Evolutionary conservation across 1,140 invertebrate species (phyloP).

Genomic region (Araneus ventricosus): DNA sequence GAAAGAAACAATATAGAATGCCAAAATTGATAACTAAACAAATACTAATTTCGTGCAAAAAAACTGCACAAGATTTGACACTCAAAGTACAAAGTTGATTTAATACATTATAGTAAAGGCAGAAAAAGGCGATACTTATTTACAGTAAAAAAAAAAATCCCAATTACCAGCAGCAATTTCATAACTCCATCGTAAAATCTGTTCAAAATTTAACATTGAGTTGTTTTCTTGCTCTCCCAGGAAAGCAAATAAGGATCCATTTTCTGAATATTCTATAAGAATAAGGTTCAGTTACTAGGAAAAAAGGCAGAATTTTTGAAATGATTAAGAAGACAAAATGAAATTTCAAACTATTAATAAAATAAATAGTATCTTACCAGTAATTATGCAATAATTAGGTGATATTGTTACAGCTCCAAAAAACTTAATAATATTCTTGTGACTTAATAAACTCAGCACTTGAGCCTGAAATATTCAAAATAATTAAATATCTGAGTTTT

Average conservation of each 20-base stretch:
- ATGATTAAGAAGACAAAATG: not conserved
- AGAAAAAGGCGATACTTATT: no score
- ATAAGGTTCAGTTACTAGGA: no score
- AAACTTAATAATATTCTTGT: constrained; percentile 81
- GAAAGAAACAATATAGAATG: no score
- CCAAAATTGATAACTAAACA: no score
- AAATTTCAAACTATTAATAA: not conserved
- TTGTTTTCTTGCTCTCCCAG: constrained; percentile 78
- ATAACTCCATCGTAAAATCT: constrained; percentile 80
- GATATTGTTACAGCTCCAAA: constrained; percentile 81
- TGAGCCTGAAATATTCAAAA: constrained; percentile 79
- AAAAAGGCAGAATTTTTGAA: not conserved
- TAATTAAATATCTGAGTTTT: not conserved
- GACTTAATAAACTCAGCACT: constrained; percentile 80
- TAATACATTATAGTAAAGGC: no score
- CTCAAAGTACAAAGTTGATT: no score
- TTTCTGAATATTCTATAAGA: constrained; percentile 80
- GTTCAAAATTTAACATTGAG: constrained; percentile 79
- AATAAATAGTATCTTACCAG: constrained; percentile 77
- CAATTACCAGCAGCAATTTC: constrained; percentile 80
- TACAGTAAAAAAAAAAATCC: no score
- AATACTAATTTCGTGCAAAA: no score
- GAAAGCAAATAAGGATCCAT: constrained; percentile 80
- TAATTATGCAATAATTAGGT: constrained; percentile 81
- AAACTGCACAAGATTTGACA: no score